Conservation (phyloP, 2,888 invertebrate species). For the Pachymerium ferrugineum region DNA sequence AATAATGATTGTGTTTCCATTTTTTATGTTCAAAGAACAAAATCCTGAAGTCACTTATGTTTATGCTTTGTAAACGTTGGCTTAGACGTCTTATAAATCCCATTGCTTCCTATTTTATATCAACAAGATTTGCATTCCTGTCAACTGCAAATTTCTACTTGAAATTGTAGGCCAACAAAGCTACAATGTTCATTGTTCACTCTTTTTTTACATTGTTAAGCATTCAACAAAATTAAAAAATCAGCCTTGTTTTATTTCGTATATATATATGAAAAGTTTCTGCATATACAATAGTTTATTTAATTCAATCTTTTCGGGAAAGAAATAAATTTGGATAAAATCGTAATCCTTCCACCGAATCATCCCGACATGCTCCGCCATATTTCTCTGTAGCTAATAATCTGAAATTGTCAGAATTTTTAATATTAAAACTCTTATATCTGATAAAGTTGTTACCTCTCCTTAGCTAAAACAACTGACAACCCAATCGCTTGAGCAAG, state of each 20-base stretch:
- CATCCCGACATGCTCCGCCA: conserved; percentile 87
- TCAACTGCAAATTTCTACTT: no score
- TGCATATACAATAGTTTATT: background rate
- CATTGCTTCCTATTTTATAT: no score
- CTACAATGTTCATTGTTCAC: no score
- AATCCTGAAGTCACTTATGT: background rate
- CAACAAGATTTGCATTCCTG: no score
- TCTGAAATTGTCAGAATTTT: conserved; percentile 48
- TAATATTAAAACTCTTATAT: background rate
- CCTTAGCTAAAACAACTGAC: conserved; percentile 82
- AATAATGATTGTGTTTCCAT: background rate
- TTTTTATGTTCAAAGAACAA: background rate
- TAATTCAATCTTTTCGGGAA: conserved; percentile 8
- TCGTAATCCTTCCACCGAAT: conserved; percentile 86
- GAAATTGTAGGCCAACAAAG: no score
- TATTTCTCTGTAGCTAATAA: conserved; percentile 77
- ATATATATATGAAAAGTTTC: no score
- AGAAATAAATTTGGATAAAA: conserved; percentile 90
- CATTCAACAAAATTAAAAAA: no score
- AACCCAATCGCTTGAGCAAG: conserved; percentile 76
- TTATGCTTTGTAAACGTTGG: background rate
- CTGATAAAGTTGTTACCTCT: conserved; percentile 51
- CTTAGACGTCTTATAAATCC: background rate
- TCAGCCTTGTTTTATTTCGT: no score
- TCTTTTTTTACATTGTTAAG: no score